A percentile compares a stretch with the other conserved stretches of the same genome.
Evolutionary conservation across 53 echinoderm and acorn worm species (phyloP).

Genomic region (Mesocentrotus franciscanus): DNA sequence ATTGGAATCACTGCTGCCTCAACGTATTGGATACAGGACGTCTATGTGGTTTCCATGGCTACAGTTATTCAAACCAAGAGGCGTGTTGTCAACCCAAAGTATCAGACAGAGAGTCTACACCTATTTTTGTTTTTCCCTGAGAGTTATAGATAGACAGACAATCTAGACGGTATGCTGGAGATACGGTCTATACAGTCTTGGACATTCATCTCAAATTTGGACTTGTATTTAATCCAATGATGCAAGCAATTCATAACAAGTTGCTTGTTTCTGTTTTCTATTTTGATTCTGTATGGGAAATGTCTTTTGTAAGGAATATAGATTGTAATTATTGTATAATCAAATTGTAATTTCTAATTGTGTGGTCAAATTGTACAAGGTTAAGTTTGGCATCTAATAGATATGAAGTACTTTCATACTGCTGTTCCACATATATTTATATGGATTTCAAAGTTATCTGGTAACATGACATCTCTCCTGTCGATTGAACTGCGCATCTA

Average conservation of each 20-base stretch:
- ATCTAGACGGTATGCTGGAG: neutral
- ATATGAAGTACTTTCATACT: neutral
- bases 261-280: slow-evolving; percentile 15
- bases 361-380: slow-evolving; percentile 11
- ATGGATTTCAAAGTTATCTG: neutral
- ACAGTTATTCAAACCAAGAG: neutral
- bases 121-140: neutral
- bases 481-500: neutral
- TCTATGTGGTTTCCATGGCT: neutral
- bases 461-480: neutral
- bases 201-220: slow-evolving; percentile 30
- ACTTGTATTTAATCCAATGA: neutral
- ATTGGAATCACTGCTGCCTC: slow-evolving; percentile 2
- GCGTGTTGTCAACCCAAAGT: neutral
- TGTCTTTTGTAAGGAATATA: slow-evolving; percentile 38
- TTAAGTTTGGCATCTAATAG: neutral
- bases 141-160: neutral
- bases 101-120: neutral
- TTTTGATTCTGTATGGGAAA: slow-evolving; percentile 22
- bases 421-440: slow-evolving; percentile 9
- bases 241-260: slow-evolving; percentile 1
- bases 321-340: neutral
- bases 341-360: slow-evolving; percentile 21
- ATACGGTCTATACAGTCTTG: neutral
- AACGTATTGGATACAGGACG: neutral